Conservation (phyloP, 2,888 invertebrate species). For the Drosophila paracracens region DNA sequence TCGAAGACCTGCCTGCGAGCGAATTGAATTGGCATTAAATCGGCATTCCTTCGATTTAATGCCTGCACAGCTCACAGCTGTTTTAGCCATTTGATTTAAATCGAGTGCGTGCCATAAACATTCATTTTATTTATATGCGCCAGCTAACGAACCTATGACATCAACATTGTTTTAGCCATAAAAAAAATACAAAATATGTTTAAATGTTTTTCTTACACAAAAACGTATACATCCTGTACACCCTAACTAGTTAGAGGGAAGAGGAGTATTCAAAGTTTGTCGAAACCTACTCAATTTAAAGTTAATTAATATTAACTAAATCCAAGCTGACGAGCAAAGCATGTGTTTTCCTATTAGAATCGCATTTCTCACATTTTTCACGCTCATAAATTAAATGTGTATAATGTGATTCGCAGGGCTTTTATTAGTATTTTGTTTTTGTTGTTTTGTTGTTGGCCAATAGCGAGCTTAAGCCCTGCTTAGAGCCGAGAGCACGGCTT, state of each 20-base stretch:
- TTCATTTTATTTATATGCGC: conserved; percentile 42
- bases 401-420: conserved; percentile 4
- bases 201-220: not conserved
- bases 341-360: not conserved
- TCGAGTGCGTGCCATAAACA: conserved; percentile 57
- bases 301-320: not conserved
- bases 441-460: conserved; percentile 1
- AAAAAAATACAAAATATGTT: conserved; percentile 21
- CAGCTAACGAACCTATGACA: conserved; percentile 60
- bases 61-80: conserved; percentile 56
- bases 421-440: not conserved
- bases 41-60: conserved; percentile 36
- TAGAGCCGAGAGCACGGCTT: conserved; percentile 21
- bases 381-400: conserved; percentile 8
- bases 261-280: not conserved
- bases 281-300: not conserved
- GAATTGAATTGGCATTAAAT: conserved; percentile 24
- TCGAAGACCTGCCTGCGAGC: conserved; percentile 3
- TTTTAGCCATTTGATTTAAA: conserved; percentile 18
- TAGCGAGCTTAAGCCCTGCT: conserved; percentile 34
- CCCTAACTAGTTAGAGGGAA: not conserved
- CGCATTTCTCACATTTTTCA: not conserved
- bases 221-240: not conserved
- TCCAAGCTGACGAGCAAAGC: not conserved
- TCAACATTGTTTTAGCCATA: conserved; percentile 54